Evolutionary conservation across 2,113 vertebrate genomes (phyloP).

Genomic region (Sinocyclocheilus rhinocerous): DNA sequence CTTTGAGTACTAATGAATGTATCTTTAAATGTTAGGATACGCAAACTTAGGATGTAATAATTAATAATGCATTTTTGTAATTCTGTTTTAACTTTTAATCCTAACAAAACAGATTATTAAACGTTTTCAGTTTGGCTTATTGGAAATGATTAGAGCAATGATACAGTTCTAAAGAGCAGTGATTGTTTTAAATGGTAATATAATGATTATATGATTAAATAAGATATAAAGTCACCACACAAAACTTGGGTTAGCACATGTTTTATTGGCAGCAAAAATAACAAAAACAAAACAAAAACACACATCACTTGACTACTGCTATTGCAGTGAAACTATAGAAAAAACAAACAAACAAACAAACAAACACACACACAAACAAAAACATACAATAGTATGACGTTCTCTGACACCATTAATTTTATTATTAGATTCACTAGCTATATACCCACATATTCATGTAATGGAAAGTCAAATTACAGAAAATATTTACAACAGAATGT

Average conservation of each 20-base stretch:
- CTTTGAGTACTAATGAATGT: neutral
- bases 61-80: neutral
- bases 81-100: neutral
- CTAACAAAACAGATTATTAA: neutral
- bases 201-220: neutral
- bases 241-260: neutral
- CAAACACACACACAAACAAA: neutral
- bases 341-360: neutral
- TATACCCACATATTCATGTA: neutral
- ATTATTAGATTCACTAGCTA: neutral
- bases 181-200: neutral
- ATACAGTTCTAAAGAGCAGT: neutral
- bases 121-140: neutral
- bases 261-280: conserved; percentile 19
- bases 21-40: neutral
- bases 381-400: neutral
- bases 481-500: neutral
- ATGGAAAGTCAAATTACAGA: neutral
- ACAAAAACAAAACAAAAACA: neutral
- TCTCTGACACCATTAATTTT: neutral
- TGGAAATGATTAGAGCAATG: neutral
- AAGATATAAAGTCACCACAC: neutral
- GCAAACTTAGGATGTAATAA: neutral
- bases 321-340: neutral
- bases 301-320: neutral